These are phyloP conservation scores for Cryptomyrus ogoouensis DNA, from an alignment of 2,113 vertebrate species.

Conservation along the genomic window DNA sequence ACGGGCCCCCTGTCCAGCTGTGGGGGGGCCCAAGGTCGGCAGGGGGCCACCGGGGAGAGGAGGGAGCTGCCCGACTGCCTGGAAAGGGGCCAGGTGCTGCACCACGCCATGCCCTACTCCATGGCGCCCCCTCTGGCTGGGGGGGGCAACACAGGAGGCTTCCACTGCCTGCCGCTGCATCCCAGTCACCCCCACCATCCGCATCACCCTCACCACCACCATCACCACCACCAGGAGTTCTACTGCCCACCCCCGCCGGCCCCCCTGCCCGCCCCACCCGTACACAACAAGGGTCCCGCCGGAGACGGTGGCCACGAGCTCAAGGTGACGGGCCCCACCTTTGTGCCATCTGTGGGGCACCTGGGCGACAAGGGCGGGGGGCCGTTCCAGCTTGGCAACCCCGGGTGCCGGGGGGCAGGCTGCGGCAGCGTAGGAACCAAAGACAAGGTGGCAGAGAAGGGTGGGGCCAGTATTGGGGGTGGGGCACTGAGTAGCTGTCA, in stretches of 20 bases:
- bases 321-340: constrained; percentile 75
- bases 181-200: constrained; percentile 52
- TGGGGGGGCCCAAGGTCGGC: constrained; percentile 45
- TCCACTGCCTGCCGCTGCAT: constrained; percentile 74
- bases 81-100: constrained; percentile 72
- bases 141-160: constrained; percentile 55
- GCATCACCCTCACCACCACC: constrained; percentile 49
- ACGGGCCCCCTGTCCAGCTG: constrained; percentile 64
- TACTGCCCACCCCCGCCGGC: constrained; percentile 67
- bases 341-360: constrained; percentile 82
- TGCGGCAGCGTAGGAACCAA: constrained; percentile 52
- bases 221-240: constrained; percentile 69
- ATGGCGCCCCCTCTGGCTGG: constrained; percentile 71
- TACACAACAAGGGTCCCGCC: constrained; percentile 65
- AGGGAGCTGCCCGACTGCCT: constrained; percentile 74
- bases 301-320: constrained; percentile 58
- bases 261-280: constrained; percentile 57
- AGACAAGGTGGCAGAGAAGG: constrained; percentile 53
- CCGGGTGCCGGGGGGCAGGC: constrained; percentile 66
- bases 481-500: constrained; percentile 53
- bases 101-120: constrained; percentile 77
- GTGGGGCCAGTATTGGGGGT: constrained; percentile 25
- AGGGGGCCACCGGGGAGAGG: constrained; percentile 65
- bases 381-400: constrained; percentile 63
- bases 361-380: constrained; percentile 68